These are phyloP conservation scores for Triplophysa yarkandensis DNA, from an alignment of 2,797 vertebrate species.

Conservation along the genomic window DNA sequence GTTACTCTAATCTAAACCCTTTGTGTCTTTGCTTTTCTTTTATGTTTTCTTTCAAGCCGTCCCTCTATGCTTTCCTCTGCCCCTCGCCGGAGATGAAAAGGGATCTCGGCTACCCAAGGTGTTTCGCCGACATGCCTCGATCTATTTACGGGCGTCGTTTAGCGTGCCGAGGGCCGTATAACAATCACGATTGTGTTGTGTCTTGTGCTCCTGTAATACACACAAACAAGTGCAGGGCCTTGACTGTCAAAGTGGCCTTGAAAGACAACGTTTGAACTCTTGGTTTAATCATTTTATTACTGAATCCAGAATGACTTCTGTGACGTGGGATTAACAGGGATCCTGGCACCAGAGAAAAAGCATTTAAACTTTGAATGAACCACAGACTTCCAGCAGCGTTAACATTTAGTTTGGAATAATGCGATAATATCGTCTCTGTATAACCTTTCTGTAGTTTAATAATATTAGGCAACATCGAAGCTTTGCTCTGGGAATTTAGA, in stretches of 20 bases:
- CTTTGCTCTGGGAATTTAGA: neutral
- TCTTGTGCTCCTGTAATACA: constrained; percentile 1
- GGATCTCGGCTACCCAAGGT: neutral
- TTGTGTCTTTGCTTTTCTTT: constrained; percentile 51
- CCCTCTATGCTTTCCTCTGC: constrained; percentile 22
- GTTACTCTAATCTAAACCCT: constrained; percentile 62
- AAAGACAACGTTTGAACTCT: neutral
- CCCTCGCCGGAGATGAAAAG: neutral
- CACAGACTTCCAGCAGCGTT: constrained; percentile 9
- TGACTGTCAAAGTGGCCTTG: neutral
- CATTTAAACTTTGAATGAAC: constrained; percentile 23
- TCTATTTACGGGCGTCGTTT: constrained; percentile 46
- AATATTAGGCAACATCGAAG: neutral
- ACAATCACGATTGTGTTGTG: neutral
- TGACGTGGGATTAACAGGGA: neutral
- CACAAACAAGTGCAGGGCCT: neutral
- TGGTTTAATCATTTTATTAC: neutral
- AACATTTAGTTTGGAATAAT: neutral
- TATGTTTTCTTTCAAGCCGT: constrained; percentile 30
- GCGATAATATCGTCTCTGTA: neutral
- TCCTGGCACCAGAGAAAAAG: neutral
- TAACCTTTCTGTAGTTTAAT: neutral
- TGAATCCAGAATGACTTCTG: neutral
- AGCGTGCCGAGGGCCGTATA: constrained; percentile 40
- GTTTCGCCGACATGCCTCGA: constrained; percentile 23